Conservation (phyloP, 2,888 invertebrate species). For the Chrysolina oricalcia region DNA sequence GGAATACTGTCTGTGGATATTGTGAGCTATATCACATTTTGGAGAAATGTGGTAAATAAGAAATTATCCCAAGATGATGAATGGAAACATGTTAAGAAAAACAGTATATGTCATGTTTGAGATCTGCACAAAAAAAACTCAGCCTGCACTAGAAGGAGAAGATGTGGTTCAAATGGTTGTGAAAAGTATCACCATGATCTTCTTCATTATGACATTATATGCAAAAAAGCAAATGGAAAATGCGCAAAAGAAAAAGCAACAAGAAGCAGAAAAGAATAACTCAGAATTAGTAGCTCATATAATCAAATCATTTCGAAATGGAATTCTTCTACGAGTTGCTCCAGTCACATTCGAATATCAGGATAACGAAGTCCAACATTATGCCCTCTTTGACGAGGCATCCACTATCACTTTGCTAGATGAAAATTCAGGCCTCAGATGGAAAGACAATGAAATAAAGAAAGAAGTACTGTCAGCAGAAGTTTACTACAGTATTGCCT, state of each 20-base stretch:
- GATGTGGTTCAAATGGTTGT: neutral
- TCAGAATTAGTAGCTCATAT: neutral
- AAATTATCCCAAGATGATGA: neutral
- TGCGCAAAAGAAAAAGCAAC: neutral
- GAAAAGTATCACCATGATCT: neutral
- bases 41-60: neutral
- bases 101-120: neutral
- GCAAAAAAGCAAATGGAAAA: neutral
- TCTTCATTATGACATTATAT: neutral
- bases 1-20: neutral
- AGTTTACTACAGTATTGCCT: neutral
- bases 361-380: neutral
- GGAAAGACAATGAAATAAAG: neutral
- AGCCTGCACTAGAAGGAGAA: neutral
- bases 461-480: neutral
- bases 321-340: neutral
- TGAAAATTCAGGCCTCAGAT: neutral
- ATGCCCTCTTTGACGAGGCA: constrained; percentile 13
- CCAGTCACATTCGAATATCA: constrained; percentile 1
- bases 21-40: neutral
- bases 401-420: constrained; percentile 1
- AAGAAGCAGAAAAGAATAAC: neutral
- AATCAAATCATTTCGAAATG: neutral
- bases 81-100: neutral
- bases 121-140: neutral